Evolutionary conservation across 2,797 vertebrate species (phyloP).

Genomic region (Sebastolobus alascanus): DNA sequence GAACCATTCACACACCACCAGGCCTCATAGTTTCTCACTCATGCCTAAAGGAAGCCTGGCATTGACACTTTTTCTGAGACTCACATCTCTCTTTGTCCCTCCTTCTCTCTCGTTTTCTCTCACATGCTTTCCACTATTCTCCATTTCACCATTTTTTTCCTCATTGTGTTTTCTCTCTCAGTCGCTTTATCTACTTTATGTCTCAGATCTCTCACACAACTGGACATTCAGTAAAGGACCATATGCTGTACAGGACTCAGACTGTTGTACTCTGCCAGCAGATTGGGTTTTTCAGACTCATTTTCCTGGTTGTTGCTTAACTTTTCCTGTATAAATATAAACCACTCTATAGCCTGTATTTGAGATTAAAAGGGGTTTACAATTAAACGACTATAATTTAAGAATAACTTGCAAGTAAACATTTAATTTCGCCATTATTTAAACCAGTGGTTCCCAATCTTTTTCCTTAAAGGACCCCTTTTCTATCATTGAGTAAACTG

Average conservation of each 20-base stretch:
- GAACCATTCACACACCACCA: constrained; percentile 61
- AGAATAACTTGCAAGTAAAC: background rate
- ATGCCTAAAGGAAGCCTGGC: constrained; percentile 78
- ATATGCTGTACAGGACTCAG: constrained; percentile 6
- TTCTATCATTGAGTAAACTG: too few relatives aligned
- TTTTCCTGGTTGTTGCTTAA: background rate
- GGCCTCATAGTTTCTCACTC: constrained; percentile 79
- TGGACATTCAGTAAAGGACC: constrained; percentile 4
- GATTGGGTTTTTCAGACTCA: background rate
- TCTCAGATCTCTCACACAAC: constrained; percentile 36
- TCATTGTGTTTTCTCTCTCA: constrained; percentile 46
- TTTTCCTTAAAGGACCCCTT: too few relatives aligned
- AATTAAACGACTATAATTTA: background rate
- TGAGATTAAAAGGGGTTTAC: background rate
- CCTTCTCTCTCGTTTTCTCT: constrained; percentile 55
- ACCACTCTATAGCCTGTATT: background rate
- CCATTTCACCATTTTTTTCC: constrained; percentile 48
- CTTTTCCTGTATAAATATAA: background rate
- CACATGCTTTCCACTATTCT: constrained; percentile 60
- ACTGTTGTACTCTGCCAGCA: constrained; percentile 2
- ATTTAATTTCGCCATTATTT: background rate
- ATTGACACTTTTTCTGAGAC: constrained; percentile 75
- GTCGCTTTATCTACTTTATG: constrained; percentile 16
- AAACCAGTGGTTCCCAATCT: too few relatives aligned
- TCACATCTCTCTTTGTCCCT: constrained; percentile 67